Evolutionary conservation across 2,113 vertebrate species (phyloP), one percentile per base, ranked within the genome.

Genomic region (Sitta europaea): DNA sequence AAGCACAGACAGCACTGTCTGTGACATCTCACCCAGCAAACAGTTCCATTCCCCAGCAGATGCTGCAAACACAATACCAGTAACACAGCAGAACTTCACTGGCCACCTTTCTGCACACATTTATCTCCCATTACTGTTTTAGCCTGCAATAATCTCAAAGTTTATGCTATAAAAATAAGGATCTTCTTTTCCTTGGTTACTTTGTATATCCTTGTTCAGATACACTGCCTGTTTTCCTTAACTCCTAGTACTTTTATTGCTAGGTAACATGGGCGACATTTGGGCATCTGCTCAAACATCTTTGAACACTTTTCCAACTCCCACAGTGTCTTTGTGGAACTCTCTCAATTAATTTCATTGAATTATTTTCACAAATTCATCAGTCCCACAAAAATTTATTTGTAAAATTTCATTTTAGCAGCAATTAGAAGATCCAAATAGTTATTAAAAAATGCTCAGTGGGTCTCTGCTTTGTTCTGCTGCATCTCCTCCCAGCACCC

Each of bases 361-460:
- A 53, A 87, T 77, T 94, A 59, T 82, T 94, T 71, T 87, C 86
- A 82, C 55, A 96, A 90, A 80, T 92, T 91, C 47, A 82, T 92
- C 95, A 35, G n/a, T 96, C 77, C 61, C 90, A 67, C 71, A 80
- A 84, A 94, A 90, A 93, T 15, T 33, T 74, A 65, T 47, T 38
- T 45, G 17, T 28, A 72, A 53, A 80, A 84, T 76, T 94, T 95
- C 36, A 78, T 86, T 84, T 94, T 71, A 89, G 73, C 82, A 84
- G 67, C 94, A 91, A 65, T 80, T 67, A 95, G 25, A 11, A 75
- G 50, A 81, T 51, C 50, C 71, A 92, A 92, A 58, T 27, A 6
- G 88, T 86, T 23, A 50, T 12, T 86, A 25, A 61, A 40, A 80
- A 91, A 73, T 15, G 12, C 16, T 48, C 25, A 13, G 0, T 4